phyloP scores from a whole-genome alignment of 2,113 vertebrate genomes.

The Petrocephalus zakoni region DNA sequence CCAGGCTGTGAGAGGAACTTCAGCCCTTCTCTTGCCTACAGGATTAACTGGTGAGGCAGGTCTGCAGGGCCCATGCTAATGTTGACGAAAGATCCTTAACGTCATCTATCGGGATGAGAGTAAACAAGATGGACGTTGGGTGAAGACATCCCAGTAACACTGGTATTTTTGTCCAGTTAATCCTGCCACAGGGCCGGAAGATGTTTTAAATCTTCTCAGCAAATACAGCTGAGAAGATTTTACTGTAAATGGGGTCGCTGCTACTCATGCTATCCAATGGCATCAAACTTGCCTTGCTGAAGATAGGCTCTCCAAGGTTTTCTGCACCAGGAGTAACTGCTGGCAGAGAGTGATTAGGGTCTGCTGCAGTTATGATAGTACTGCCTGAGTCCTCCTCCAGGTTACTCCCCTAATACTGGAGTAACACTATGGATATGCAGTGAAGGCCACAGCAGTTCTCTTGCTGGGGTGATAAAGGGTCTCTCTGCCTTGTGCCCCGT shows the following conservation, averaged over 20 bases:
- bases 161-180: not conserved
- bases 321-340: not conserved
- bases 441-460: not conserved
- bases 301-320: not conserved
- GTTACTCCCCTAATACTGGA: not conserved
- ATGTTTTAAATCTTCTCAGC: not conserved
- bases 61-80: not conserved
- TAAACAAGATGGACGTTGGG: not conserved
- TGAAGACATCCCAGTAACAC: not conserved
- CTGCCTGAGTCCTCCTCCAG: not conserved
- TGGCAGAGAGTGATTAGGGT: not conserved
- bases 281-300: not conserved
- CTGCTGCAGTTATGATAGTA: not conserved
- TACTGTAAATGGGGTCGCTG: not conserved
- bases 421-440: not conserved
- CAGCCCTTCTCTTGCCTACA: not conserved
- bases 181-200: not conserved
- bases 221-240: not conserved
- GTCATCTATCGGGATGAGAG: not conserved
- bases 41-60: not conserved
- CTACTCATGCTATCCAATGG: not conserved
- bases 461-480: not conserved
- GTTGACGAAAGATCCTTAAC: not conserved
- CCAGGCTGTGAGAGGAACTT: not conserved
- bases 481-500: not conserved